Conservation (phyloP, 2,888 invertebrate species). For the Sphinx pinastri region DNA sequence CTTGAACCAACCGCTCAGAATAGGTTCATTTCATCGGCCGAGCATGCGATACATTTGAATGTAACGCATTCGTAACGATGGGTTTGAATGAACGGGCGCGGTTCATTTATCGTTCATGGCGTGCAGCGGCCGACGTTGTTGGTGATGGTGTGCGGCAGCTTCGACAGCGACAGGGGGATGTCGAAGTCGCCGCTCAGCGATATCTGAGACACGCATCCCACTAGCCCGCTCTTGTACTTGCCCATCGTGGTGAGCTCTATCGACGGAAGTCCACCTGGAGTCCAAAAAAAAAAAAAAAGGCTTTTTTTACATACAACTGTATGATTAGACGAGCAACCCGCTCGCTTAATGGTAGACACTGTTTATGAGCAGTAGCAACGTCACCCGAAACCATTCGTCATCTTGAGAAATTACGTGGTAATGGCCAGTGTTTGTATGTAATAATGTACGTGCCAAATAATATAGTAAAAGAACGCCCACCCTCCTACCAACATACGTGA, state of each 20-base stretch:
- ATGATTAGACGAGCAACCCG: no score
- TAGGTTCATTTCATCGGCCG: neutral
- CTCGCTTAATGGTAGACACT: no score
- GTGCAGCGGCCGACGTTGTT: constrained; percentile 79
- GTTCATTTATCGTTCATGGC: constrained; percentile 62
- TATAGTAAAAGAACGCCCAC: no score
- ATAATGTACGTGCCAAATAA: no score
- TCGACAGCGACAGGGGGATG: constrained; percentile 87
- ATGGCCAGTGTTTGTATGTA: no score
- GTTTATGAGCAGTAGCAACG: no score
- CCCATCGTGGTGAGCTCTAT: constrained; percentile 88
- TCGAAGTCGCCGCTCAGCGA: constrained; percentile 91
- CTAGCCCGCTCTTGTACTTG: constrained; percentile 89
- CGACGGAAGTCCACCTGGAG: constrained; percentile 93
- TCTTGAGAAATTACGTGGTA: no score
- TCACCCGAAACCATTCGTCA: no score
- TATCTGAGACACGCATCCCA: constrained; percentile 93
- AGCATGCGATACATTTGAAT: neutral
- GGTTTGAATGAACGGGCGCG: constrained; percentile 32
- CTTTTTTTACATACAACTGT: no score
- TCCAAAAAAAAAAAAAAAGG: no score
- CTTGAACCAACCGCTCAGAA: neutral
- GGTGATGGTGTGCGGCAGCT: constrained; percentile 85
- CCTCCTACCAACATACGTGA: no score
- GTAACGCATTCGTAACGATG: neutral